phyloP scores from a whole-genome alignment of 2,113 vertebrate genomes.

The Cygnus buccinator region DNA sequence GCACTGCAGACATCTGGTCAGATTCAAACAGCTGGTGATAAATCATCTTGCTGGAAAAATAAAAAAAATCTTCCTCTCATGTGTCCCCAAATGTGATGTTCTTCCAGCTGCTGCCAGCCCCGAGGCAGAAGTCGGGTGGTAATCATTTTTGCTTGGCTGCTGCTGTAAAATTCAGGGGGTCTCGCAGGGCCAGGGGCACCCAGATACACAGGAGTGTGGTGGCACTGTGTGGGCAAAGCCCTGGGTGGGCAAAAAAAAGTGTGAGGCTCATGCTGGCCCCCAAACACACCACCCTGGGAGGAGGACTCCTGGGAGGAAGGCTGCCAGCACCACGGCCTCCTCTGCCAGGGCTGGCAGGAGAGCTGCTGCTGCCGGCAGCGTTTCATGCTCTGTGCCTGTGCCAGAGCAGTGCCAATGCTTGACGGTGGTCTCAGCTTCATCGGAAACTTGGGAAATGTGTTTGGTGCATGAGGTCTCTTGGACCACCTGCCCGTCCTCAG shows the following conservation, averaged over 20 bases:
- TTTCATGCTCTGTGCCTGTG: not conserved
- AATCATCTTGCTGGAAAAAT: not conserved
- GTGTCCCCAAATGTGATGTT: not conserved
- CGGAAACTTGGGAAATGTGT: rapidly evolving
- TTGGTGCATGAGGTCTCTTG: not conserved
- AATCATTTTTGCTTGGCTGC: not conserved
- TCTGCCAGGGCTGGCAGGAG: not conserved
- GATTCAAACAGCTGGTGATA: constrained; percentile 13
- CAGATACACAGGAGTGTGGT: too few species aligned
- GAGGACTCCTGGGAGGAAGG: not conserved
- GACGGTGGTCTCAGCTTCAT: not conserved
- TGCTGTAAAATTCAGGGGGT: not conserved
- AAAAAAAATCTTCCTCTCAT: not conserved
- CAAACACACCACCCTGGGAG: rapidly evolving
- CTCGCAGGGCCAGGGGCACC: rapidly evolving
- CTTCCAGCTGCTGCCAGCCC: not conserved
- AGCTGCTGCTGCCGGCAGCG: not conserved
- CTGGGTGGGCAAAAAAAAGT: not conserved
- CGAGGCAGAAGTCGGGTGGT: not conserved
- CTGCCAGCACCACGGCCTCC: rapidly evolving
- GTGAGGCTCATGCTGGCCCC: rapidly evolving
- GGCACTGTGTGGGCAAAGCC: rapidly evolving
- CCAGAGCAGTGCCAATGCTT: not conserved
- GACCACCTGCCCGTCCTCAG: not conserved
- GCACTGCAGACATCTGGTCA: not conserved